These are phyloP conservation scores for Lasioglossum pauxillum DNA, from an alignment of 2,888 invertebrate genomes.

Conservation along the genomic window DNA sequence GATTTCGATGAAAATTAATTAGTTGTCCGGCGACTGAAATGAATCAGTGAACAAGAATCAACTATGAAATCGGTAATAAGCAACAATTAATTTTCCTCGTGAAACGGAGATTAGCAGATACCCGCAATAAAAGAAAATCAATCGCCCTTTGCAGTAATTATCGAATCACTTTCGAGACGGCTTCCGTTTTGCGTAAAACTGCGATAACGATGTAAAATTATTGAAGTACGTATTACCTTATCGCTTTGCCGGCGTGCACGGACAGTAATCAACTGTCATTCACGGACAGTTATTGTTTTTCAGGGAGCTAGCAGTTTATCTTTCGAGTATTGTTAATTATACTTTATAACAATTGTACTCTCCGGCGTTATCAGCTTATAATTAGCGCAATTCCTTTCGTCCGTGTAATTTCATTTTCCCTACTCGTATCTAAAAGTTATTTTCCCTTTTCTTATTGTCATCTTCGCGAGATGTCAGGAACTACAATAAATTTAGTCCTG, in stretches of 20 bases:
- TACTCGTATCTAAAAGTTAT: background rate
- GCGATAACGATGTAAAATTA: slow-evolving; percentile 58
- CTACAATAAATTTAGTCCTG: background rate
- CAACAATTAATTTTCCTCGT: background rate
- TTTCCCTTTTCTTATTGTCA: background rate
- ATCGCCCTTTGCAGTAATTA: slow-evolving; percentile 51
- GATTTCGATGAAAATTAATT: background rate
- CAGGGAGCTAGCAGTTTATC: slow-evolving; percentile 46
- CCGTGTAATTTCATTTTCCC: background rate
- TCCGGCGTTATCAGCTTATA: background rate
- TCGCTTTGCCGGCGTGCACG: slow-evolving; percentile 32
- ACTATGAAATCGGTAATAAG: background rate
- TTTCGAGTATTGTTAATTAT: slow-evolving; percentile 48
- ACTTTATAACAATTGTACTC: slow-evolving; percentile 41
- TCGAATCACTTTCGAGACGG: slow-evolving; percentile 43
- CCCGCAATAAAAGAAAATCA: slow-evolving; percentile 19
- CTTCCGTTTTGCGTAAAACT: slow-evolving; percentile 21
- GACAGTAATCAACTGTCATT: slow-evolving; percentile 32
- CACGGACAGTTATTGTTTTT: slow-evolving; percentile 34
- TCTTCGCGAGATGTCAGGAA: background rate
- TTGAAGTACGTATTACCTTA: slow-evolving; percentile 53
- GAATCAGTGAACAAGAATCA: background rate
- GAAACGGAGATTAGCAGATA: background rate
- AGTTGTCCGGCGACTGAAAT: background rate
- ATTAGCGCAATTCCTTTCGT: background rate